phyloP scores from a whole-genome alignment of 2,888 invertebrate genomes.

The Chloroclystis v-ata region DNA sequence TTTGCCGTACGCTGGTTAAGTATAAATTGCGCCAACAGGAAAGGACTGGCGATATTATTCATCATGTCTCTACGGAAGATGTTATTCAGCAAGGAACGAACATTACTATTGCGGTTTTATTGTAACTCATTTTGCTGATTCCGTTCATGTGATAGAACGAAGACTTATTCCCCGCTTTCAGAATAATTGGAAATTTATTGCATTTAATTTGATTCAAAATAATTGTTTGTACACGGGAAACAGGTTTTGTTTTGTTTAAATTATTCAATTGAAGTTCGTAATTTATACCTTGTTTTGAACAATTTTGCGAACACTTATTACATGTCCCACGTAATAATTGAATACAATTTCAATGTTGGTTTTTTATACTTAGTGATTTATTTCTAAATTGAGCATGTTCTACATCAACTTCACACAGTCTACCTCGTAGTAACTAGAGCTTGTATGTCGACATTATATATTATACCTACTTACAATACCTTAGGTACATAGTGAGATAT shows the following conservation, averaged over 20 bases:
- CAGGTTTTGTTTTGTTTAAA: neutral
- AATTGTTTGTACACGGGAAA: constrained; percentile 3
- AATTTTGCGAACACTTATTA: no score
- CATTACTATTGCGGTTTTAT: neutral
- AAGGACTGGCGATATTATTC: constrained; percentile 15
- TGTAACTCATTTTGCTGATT: constrained; percentile 7
- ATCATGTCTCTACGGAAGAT: constrained; percentile 5
- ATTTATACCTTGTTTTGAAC: constrained; percentile 2
- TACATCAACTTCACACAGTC: no score
- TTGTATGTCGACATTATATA: no score
- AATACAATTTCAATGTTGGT: no score
- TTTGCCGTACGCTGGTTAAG: no score
- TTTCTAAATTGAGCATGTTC: no score
- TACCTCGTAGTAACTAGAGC: no score
- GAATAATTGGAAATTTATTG: constrained; percentile 5
- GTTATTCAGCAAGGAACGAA: constrained; percentile 2
- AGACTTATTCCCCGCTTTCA: constrained; percentile 2
- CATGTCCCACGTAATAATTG: no score
- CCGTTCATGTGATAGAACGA: neutral
- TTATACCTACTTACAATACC: no score
- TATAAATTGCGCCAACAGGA: no score
- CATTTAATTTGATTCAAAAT: constrained; percentile 1
- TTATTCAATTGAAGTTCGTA: neutral
- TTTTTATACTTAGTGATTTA: no score
- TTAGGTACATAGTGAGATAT: no score